A percentile compares a stretch with the other conserved stretches of the same genome.
Evolutionary conservation across 2,888 invertebrate genomes (phyloP).

Genomic region (Drosophila diplacantha): DNA sequence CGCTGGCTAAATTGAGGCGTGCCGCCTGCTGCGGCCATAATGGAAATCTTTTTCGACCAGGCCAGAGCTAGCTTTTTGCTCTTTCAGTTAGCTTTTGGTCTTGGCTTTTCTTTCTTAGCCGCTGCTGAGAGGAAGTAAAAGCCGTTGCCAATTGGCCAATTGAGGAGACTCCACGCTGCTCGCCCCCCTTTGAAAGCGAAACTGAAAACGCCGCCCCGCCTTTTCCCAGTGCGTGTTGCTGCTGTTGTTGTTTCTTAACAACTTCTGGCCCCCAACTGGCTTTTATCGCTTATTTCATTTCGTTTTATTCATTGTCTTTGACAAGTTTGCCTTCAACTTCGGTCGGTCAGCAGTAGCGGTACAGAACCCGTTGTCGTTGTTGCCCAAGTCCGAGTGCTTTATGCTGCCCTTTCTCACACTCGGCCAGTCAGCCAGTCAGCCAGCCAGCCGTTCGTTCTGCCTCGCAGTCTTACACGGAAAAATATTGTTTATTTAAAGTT

Average conservation of each 20-base stretch:
- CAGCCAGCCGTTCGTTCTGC: conserved; percentile 5
- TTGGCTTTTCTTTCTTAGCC: conserved; percentile 7
- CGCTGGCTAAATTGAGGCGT: conserved; percentile 66
- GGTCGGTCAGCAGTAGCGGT: conserved; percentile 50
- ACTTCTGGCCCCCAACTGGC: conserved; percentile 11
- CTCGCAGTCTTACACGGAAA: conserved; percentile 16
- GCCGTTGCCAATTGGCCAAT: conserved; percentile 47
- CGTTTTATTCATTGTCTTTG: conserved; percentile 64
- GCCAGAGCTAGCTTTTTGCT: conserved; percentile 23
- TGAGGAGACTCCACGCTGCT: conserved; percentile 13
- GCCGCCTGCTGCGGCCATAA: conserved; percentile 57
- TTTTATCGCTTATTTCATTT: conserved; percentile 19
- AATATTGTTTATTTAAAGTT: neutral
- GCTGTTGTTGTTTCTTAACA: conserved; percentile 4
- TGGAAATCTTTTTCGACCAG: conserved; percentile 48
- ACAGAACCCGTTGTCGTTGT: conserved; percentile 59
- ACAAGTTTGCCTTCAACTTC: conserved; percentile 72
- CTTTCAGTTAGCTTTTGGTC: neutral
- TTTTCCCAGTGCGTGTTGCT: neutral
- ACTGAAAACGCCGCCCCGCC: conserved; percentile 28
- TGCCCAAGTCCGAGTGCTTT: conserved; percentile 33
- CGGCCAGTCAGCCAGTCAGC: neutral
- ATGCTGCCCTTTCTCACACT: conserved; percentile 39
- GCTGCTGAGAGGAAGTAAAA: conserved; percentile 67
- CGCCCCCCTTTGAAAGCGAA: conserved; percentile 42